Base-by-base conservation (phyloP, 2,113 vertebrate genomes). In the Phodopus roborovskii region DNA sequence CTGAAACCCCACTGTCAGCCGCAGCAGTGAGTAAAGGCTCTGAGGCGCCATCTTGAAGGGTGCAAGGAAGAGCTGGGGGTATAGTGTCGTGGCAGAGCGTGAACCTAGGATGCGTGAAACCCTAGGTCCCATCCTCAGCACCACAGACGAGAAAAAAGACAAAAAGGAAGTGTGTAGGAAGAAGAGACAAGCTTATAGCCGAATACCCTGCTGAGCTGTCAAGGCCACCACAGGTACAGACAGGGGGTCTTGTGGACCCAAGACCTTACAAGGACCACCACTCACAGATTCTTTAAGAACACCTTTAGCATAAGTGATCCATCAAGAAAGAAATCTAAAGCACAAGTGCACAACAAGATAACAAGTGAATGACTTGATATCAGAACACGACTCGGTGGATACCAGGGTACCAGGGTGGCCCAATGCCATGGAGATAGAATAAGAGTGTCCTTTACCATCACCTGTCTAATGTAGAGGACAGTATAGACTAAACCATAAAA, bases 1-100 rank as follows among this genome's bases (percentile, higher is more conserved):
- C 1, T 26, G 12, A 26, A 26, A 11, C 7, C 11, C 48, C 22
- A 15, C 0, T 0, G 11, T 62, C 28, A 45, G 56, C 39, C 30
- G 17, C 12, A 48, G 70, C 8, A 60, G 88, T 42, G 60, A 17
- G 58, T 33, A 22, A 16, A 12, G 73, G 50, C 36, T 36, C 19
- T 42, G 48, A 26, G 30, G 71, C 2, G 48, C 26, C 33, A 70
- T 8, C 48, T 70, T 24, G 48, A 60, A 58, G 68, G 15, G 13
- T 10, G 16, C 5, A n/a, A 42, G 30, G 42, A 66, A 77, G 58
- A 58, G 74, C 73, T 64, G 68, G 26, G 58, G 8, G 6, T 16
- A 9, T 10, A 62, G 39, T 33, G 56, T 24, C 10, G 39, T 33
- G 42, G 17, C 12, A 48, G 17, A n/a, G 73, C 30, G 30, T 5